Percentiles rank a stretch among this genome's conserved stretches.
Evolutionary conservation across 2,797 vertebrate species (phyloP).

Genomic region (Tadarida brasiliensis): DNA sequence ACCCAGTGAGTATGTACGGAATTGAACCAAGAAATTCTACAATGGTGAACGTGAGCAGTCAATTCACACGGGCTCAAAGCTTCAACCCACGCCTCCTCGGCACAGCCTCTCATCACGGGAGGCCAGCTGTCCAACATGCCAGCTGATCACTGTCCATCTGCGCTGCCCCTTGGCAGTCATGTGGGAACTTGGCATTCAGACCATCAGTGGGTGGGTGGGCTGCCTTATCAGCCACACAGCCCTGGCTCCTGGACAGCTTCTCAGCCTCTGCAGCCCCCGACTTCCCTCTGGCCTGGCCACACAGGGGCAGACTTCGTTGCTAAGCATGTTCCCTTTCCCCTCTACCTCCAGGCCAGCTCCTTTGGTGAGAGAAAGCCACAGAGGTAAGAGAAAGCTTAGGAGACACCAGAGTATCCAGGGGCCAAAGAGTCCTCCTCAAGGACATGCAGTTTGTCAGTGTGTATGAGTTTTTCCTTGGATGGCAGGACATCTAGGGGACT

Average conservation of each 20-base stretch:
- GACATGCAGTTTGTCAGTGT: background rate
- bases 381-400: background rate
- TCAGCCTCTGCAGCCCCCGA: background rate
- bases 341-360: background rate
- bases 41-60: background rate
- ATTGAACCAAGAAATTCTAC: background rate
- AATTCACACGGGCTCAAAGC: background rate
- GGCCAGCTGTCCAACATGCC: background rate
- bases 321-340: background rate
- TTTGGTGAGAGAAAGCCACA: background rate
- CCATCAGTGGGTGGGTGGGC: background rate
- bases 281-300: background rate
- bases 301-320: background rate
- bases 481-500: no score
- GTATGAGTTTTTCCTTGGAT: background rate
- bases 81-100: background rate
- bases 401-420: background rate
- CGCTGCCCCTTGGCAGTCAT: background rate
- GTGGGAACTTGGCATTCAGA: background rate
- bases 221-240: background rate
- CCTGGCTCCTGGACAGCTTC: constrained; percentile 3
- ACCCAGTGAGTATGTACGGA: background rate
- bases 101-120: background rate
- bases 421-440: background rate
- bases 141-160: background rate